Evolutionary conservation across 2,113 vertebrate species (phyloP).

Genomic region (Callospermophilus lateralis): DNA sequence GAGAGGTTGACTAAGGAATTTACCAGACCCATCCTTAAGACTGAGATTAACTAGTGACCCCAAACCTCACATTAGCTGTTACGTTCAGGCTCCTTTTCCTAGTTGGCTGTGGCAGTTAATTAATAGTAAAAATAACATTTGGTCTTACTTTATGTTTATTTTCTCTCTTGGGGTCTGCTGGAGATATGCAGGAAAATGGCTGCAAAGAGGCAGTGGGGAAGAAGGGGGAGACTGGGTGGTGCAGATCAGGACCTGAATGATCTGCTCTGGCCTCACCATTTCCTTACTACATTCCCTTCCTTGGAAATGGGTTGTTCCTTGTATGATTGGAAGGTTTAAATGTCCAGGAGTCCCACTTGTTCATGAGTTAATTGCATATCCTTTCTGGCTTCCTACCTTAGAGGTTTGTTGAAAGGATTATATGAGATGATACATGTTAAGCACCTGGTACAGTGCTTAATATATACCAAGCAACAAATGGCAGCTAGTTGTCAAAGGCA

Average conservation of each 20-base stretch:
- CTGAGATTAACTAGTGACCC: not conserved
- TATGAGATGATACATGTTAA: constrained; percentile 60
- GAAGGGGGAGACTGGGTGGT: not conserved
- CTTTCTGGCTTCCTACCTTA: constrained; percentile 49
- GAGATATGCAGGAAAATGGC: constrained; percentile 61
- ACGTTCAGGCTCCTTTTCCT: constrained; percentile 37
- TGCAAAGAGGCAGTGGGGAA: constrained; percentile 41
- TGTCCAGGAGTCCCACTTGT: constrained; percentile 31
- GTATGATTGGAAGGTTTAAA: constrained; percentile 7
- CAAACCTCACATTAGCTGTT: not conserved
- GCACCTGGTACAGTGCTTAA: constrained; percentile 59
- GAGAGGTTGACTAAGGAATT: not conserved
- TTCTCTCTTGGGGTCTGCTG: constrained; percentile 71
- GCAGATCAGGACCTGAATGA: not conserved
- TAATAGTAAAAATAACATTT: constrained; percentile 31
- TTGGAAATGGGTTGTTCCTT: constrained; percentile 38
- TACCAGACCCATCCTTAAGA: not conserved
- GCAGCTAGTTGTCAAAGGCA: constrained; percentile 30
- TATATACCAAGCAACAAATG: not conserved
- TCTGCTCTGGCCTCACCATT: constrained; percentile 29
- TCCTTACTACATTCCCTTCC: constrained; percentile 29
- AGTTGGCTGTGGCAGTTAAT: constrained; percentile 19
- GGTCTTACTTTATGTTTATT: constrained; percentile 62
- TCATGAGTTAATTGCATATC: constrained; percentile 44
- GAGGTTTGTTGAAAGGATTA: constrained; percentile 66